Conservation (phyloP, 2,797 vertebrate genomes). For the Astyanax mexicanus region DNA sequence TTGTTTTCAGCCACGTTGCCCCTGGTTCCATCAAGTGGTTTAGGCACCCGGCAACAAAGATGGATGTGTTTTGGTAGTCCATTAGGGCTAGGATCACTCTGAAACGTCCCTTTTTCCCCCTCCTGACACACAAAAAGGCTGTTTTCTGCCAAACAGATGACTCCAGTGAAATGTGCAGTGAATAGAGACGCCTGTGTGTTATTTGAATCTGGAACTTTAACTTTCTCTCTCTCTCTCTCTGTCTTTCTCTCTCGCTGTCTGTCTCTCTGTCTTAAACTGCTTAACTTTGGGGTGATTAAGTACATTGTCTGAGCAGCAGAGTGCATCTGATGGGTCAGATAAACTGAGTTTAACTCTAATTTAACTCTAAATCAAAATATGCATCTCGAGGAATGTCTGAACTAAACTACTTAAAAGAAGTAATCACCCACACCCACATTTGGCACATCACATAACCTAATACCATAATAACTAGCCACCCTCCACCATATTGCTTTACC, state of each 20-base stretch:
- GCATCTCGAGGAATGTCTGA: neutral
- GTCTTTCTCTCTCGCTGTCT: slow-evolving; percentile 2
- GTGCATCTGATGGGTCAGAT: slow-evolving; percentile 11
- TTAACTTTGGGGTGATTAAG: slow-evolving; percentile 33
- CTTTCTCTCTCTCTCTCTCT: slow-evolving; percentile 31
- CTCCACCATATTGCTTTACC: no score
- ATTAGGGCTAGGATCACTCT: slow-evolving; percentile 52
- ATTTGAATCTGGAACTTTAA: slow-evolving; percentile 58
- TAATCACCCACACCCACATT: no score
- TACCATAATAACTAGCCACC: no score
- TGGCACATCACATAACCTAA: no score
- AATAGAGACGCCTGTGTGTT: slow-evolving; percentile 61
- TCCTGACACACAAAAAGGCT: slow-evolving; percentile 52
- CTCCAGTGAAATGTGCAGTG: slow-evolving; percentile 56
- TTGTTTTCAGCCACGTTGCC: slow-evolving; percentile 46
- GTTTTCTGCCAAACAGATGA: slow-evolving; percentile 60
- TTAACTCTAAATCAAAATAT: neutral
- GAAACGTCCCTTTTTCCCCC: slow-evolving; percentile 51
- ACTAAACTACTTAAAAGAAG: no score
- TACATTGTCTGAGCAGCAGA: slow-evolving; percentile 32
- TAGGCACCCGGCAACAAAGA: slow-evolving; percentile 54
- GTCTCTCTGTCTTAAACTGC: slow-evolving; percentile 3
- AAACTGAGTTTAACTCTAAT: neutral
- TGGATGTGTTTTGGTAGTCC: slow-evolving; percentile 58
- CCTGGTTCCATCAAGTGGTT: slow-evolving; percentile 51